Base-by-base conservation (phyloP, 1,140 invertebrate species). In the Bombyx mandarina region DNA sequence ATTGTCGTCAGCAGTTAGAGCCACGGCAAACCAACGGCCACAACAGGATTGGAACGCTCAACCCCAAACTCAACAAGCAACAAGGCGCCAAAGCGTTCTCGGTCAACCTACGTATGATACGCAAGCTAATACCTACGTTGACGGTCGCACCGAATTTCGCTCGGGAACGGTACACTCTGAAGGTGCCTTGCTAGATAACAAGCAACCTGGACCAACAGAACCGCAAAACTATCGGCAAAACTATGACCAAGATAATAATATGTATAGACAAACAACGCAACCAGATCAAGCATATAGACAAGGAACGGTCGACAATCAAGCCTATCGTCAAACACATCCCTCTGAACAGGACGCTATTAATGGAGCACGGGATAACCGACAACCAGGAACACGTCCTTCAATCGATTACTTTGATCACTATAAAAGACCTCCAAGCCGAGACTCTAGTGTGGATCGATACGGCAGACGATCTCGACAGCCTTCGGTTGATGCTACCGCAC, bases 351-450 rank as follows among this genome's bases (percentile, higher is more conserved):
- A 79, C 8, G 61, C 69, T 8, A 63, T 75, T 1, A 85, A 85
- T 51, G 79, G 79, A 26, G 69, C 74, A 45, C 66, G 79, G 10
- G 74, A 76, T 18, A 44, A 86, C 18, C 88, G 86, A 61, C 79
- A 82, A 51, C 74, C 82, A 44, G 83, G 82, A 3, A 86, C 89
- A 6, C 74, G 90, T 52, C 91, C 91, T 2, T 92, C 91, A 44
- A 93, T 92, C 64, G 92, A 93, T 69, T 91, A 92, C 73, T 92
- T 98, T 80, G 97, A 98, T 88, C 97, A 99, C 77, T 99, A 99
- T 77, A 96, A 96, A 80, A 90, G 94, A 74, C 94, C 95, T 56
- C 94, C 95, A 3, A 96, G 95, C 87, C 89, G 95, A 75, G 96
- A 97, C 75, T 94, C 93, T 63, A 96, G 95, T 65, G 93, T 96